Evolutionary conservation across 92 coral and sea anemone species (phyloP), one percentile per base, ranked within the genome.

Genomic region (Siderastrea radians): DNA sequence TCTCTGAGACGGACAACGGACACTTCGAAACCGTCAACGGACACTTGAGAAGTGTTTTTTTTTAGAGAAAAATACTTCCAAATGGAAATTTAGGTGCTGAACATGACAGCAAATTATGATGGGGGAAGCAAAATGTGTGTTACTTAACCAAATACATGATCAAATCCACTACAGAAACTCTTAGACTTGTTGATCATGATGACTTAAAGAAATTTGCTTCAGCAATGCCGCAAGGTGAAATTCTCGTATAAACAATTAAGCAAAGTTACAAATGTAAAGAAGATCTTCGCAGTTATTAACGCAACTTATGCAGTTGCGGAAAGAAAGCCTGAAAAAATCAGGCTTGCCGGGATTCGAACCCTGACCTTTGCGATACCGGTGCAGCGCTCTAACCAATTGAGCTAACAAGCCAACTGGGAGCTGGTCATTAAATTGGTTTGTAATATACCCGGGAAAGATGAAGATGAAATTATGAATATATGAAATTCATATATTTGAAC

Each of bases 1-100:
- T 64, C 69, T 64, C 69, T 64, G 12, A 68, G 73, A 68, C 45
- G 73, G 14, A 68, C 45, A 68, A 68, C 73, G 73, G 49, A 17
- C 73, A 15, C 69, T 64, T 1, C 12, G 12, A 64, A 64, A 64
- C 12, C 1, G 69, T 64, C 17, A 64, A 64, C 12, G 5, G 69
- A 5, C 17, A 68, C 73, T 19, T 68, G 48, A 45, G 47, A 68
- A 38, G 48, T 38, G 48, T 1, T 68, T 15, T 53, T 53, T 1
- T 53, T 53, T 53, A 6, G 65, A 3, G n/a, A 60, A 60, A 60
- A 8, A 15, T 1, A 60, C 14, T 60, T 60, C 65, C 14, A 7
- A 68, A 68, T 45, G 44, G 49, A 68, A 68, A 26, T 64, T 1
- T 7, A 68, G 73, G 46, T 68, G 73, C 46, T 64, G 69, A 64